Base-by-base conservation (phyloP, 2,888 invertebrate species). In the Imbricaverruca yamaguchii region DNA sequence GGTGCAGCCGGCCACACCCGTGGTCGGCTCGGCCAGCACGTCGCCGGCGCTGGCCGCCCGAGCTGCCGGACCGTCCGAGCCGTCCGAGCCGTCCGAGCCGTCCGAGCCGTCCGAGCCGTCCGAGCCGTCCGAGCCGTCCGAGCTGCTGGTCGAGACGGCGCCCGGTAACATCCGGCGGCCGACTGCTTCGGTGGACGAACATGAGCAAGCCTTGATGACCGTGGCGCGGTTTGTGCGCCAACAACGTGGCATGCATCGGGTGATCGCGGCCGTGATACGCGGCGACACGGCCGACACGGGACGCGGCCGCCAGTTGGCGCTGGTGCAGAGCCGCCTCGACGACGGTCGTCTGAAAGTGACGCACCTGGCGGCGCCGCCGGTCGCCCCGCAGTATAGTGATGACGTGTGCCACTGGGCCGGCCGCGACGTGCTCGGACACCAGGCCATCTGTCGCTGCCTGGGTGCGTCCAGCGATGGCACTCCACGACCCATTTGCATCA, bases 1-100 rank as follows among this genome's bases (percentile, higher is more conserved):
- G 55, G 81, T 83, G 25, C 82, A 82, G 23, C 83, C 82, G 21
- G 82, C 83, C 7, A 83, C 83, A 0, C 83, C 83, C 18, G 15
- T 57, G 23, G 63, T n/a, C 63, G 81, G 82, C 23, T 80, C 69
- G 25, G 80, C 80, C n/a, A 80, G 39, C 69, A 81, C 82, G 2
- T 82, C 83, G 9, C 55, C 74, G 80, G 18, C 11, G n/a, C 61
- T n/a, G 23, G n/a, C 15, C 61, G 23, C 18, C 81, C 74, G 63
- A n/a, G 9, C 12, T 10, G 67, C 67, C 67, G 65, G 65, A 23
- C 25, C 12, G 63, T 25, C 63, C n/a, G n/a, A n/a, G n/a, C n/a
- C n/a, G n/a, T n/a, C n/a, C n/a, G n/a, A n/a, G n/a, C n/a, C n/a
- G n/a, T n/a, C n/a, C n/a, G 78, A 18, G 25, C 74, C 39, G 39